These are phyloP conservation scores for Matsumyia berberina DNA, from an alignment of 2,888 invertebrate genomes.

Conservation along the genomic window DNA sequence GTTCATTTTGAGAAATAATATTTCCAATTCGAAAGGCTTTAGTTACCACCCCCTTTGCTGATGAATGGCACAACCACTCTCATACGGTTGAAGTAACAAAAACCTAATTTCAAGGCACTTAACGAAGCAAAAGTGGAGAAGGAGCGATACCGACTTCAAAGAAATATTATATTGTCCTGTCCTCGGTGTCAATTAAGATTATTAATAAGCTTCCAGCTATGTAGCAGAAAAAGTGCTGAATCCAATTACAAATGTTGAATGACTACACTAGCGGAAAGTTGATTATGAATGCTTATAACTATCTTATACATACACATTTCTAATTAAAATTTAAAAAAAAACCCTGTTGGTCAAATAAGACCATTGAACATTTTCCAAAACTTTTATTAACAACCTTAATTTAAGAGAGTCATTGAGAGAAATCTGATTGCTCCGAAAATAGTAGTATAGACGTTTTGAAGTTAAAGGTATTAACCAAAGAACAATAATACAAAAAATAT, in stretches of 20 bases:
- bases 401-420: too few relatives aligned
- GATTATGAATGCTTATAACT: too few relatives aligned
- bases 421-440: too few relatives aligned
- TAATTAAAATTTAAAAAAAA: too few relatives aligned
- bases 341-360: too few relatives aligned
- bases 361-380: too few relatives aligned
- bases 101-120: conserved; percentile 30
- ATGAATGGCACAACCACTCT: background rate
- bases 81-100: conserved; percentile 12
- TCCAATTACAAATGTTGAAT: conserved; percentile 20
- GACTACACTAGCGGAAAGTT: background rate
- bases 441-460: too few relatives aligned
- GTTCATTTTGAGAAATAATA: background rate
- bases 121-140: background rate
- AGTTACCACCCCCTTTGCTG: background rate
- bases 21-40: background rate
- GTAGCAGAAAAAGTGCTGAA: conserved; percentile 14
- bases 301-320: too few relatives aligned
- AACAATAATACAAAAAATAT: too few relatives aligned
- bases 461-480: too few relatives aligned
- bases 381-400: too few relatives aligned
- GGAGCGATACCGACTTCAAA: conserved; percentile 21
- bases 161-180: conserved; percentile 21
- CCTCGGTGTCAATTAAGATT: conserved; percentile 27
- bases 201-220: conserved; percentile 21